Percentiles rank a stretch among this genome's conserved stretches.
These are phyloP conservation scores for Pseudolaguvia tuberculata DNA, from an alignment of 2,113 vertebrate genomes.

Conservation along the genomic window DNA sequence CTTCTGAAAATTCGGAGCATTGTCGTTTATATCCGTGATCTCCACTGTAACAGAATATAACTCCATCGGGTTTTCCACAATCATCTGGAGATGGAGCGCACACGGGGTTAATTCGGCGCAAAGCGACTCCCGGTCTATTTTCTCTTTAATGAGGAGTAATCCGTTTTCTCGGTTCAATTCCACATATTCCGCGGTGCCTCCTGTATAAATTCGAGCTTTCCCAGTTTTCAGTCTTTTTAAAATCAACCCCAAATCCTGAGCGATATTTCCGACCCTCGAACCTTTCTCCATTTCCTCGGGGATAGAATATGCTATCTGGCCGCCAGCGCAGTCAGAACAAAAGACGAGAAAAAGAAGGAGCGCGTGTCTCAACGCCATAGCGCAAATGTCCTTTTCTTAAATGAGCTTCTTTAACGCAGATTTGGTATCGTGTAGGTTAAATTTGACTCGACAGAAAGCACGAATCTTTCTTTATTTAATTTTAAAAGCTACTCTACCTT, in stretches of 20 bases:
- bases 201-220: constrained; percentile 55
- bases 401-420: background rate
- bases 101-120: constrained; percentile 43
- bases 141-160: constrained; percentile 49
- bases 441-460: constrained; percentile 25
- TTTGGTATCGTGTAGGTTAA: constrained; percentile 50
- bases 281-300: constrained; percentile 61
- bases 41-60: constrained; percentile 56
- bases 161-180: constrained; percentile 55
- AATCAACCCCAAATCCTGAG: constrained; percentile 61
- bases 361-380: constrained; percentile 55
- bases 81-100: constrained; percentile 51
- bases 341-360: constrained; percentile 35
- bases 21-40: no score
- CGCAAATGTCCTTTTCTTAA: constrained; percentile 7
- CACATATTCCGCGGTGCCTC: constrained; percentile 55
- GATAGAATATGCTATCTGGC: constrained; percentile 60
- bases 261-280: constrained; percentile 61
- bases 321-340: constrained; percentile 30
- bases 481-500: no score
- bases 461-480: background rate
- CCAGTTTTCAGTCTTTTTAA: constrained; percentile 51
- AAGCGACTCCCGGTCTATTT: constrained; percentile 54
- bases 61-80: constrained; percentile 62
- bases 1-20: constrained; percentile 38